Base-by-base conservation (phyloP, 2,888 invertebrate species). In the Ferrisia virgata region DNA sequence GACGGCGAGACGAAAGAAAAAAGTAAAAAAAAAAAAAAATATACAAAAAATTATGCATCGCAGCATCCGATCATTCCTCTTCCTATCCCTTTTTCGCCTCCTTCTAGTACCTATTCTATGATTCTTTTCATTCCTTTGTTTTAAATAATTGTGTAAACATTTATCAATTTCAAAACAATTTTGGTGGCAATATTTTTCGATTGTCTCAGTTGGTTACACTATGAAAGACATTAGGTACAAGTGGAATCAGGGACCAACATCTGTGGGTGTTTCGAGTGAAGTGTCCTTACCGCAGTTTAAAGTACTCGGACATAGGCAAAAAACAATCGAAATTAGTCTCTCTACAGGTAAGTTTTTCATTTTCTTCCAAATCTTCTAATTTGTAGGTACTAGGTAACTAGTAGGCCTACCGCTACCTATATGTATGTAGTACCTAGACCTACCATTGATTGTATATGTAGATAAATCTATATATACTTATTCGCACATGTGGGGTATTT, bases 151-250 rank as follows among this genome's bases (percentile, higher is more conserved):
- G 31, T 85, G 40, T 85, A 82, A 81, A 53, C 28, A 11, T 72
- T 69, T 86, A 85, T 81, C 85, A 80, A 31, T 85, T 86, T 86
- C 64, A 85, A 85, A 85, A 79, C 53, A 64, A 69, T 76, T 79
- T 78, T 53, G 84, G 47, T 39, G 58, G 39, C 78, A 79, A 79
- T 84, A 33, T 78, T 84, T 84, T 84, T 79, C 84, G 82, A 82
- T 85, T 85, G 84, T 85, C 84, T 89, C 90, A 96, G 96, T 96
- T 94, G 96, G 96, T 93, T 96, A 96, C 94, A 96, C 96, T 92
- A 96, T 96, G 95, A 94, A 94, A 93, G 96, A 96, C 93, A 96
- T 96, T 92, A 94, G 95, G 91, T 97, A 97, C 93, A 94, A 94
- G 92, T 97, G 97, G 97, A 94, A 94, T 92, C 93, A 95, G 91